Base-by-base conservation (phyloP, 2,113 vertebrate genomes). In the Craseonycteris thonglongyai region DNA sequence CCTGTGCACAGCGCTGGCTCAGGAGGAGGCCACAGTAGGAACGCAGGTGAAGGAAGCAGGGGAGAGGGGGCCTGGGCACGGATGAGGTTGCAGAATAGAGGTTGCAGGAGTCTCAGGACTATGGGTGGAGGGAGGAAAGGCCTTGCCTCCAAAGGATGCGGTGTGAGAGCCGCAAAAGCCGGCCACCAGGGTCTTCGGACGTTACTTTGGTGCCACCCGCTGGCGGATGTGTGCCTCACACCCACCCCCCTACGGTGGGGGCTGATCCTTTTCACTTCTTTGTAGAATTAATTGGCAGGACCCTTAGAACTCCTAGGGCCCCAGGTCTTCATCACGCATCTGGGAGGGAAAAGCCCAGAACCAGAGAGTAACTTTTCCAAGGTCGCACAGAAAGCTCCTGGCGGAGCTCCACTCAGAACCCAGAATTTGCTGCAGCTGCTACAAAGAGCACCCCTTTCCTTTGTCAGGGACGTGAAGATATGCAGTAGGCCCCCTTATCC, bases 161-260 rank as follows among this genome's bases (percentile, higher is more conserved):
- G 35, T 7, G 28, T 22, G 22, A 24, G 38, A 9, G 40, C 1
- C 6, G 49, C 58, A 12, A 58, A 78, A 76, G 14, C 33, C 68
- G 3, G 8, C 26, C 22, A 15, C 82, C 51, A 7, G 42, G 15
- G 58, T 40, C 93, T 95, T 89, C 22, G 15, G n/a, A 38, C 14
- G 95, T 88, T 76, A 78, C 83, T 28, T 96, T 93, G 76, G 92
- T 38, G 95, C 96, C 97, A 96, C 87, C 96, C 96, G 30, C 95
- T 90, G 97, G 96, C 58, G 42, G 6, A 35, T 35, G 6, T 0
- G 6, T 18, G 72, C 56, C 45, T 94, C 49, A 90, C 91, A 90
- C 45, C 47, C 71, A 82, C 65, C n/a, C 45, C 51, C 9, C 45
- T 9, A 1, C 28, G 30, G 5, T 9, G 3, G 9, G 3, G 9